phyloP scores from a whole-genome alignment of 1,140 invertebrate species.

The Euschistus heros region DNA sequence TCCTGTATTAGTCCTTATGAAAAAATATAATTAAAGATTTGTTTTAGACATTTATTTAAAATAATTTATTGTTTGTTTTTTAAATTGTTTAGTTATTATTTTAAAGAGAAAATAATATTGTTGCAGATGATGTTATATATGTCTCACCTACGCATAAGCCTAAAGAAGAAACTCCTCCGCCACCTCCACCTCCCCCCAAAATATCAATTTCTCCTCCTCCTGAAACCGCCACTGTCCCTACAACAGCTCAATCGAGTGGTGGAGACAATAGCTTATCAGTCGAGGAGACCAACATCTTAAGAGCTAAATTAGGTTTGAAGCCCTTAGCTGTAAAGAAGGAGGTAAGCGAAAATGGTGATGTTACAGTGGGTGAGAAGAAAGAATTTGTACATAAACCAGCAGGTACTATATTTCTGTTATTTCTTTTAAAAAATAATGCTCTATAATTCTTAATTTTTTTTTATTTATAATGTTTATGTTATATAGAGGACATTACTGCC shows the following conservation, averaged over 20 bases:
- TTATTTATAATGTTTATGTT: constrained; percentile 24
- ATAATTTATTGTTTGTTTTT: constrained; percentile 3
- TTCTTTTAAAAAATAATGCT: not conserved
- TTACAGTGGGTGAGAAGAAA: constrained; percentile 48
- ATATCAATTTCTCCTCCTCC: constrained; percentile 24
- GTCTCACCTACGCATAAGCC: constrained; percentile 34
- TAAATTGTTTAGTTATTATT: not conserved
- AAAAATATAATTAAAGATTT: too few species aligned
- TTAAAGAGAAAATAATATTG: not conserved
- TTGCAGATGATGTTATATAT: constrained; percentile 25
- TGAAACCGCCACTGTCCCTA: constrained; percentile 18
- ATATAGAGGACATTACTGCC: constrained; percentile 24
- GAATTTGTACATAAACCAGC: constrained; percentile 92
- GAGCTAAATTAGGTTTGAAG: constrained; percentile 87
- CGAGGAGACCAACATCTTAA: constrained; percentile 82
- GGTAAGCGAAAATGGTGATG: not conserved
- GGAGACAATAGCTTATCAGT: constrained; percentile 60
- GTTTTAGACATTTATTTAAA: not conserved
- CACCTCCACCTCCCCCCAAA: constrained; percentile 36
- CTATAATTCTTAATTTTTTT: constrained; percentile 16
- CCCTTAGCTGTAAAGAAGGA: constrained; percentile 45
- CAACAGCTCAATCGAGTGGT: constrained; percentile 35
- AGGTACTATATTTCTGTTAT: constrained; percentile 30
- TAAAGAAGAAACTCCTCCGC: constrained; percentile 32
- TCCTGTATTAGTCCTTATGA: too few species aligned